Evolutionary conservation across 1,140 invertebrate species (phyloP), one percentile per base, ranked within the genome.

Genomic region (Papilio polytes): DNA sequence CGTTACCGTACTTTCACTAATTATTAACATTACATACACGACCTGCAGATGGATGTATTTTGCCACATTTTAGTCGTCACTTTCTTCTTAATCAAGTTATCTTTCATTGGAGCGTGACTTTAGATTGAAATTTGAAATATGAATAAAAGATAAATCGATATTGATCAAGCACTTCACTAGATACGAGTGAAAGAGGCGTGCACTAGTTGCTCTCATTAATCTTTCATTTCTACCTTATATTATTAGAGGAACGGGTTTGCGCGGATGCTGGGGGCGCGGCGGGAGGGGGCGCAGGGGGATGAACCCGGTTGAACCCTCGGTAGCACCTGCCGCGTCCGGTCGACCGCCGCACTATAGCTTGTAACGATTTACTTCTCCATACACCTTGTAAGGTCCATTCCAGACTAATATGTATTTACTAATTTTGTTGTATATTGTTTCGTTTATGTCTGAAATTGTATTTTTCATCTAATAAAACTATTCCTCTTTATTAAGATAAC

Each of bases 141-240:
- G 9, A 59, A 74, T n/a, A 31, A 74, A 46, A 74, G 20, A 76
- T 53, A 63, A 77, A 84, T 87, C 80, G 83, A 85, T 80, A 72
- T 77, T 46, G 12, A 18, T 78, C 31, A 3, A 13, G 31, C 59
- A 18, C 86, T 83, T 82, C 84, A 80, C 85, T 85, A 86, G n/a
- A 74, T 73, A 80, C 86, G 86, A 91, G 90, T 90, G 92, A 91
- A 92, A 91, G 89, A 94, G 92, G 93, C 92, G 93, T 93, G 91
- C 92, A 83, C 91, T 84, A 91, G 92, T 92, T 94, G 92, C 90
- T 94, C 93, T 94, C 92, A 94, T 94, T 94, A 94, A 92, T 94
- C 92, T 93, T 94, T 93, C 91, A 91, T 94, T 93, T 94, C 91
- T 93, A 94, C 92, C 88, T 94, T 94, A 94, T 94, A 94, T 94